A percentile compares a stretch with the other conserved stretches of the same genome.
These are phyloP conservation scores for Trogon melanurus DNA, from an alignment of 2,113 vertebrate genomes.

Conservation along the genomic window DNA sequence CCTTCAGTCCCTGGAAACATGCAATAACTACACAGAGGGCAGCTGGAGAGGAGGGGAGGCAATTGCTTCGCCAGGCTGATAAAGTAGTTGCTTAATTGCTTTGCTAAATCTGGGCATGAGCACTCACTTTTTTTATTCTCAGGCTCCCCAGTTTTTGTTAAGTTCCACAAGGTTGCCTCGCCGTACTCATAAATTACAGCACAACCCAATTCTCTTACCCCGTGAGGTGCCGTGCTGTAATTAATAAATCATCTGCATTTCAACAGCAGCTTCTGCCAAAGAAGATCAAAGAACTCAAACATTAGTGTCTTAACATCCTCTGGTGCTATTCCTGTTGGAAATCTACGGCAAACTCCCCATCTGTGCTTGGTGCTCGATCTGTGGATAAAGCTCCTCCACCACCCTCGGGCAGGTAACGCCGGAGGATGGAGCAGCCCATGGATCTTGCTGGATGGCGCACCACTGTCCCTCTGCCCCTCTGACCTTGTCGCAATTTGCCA, in stretches of 20 bases:
- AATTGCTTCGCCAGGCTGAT: neutral
- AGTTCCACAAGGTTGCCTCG: neutral
- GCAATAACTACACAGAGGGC: neutral
- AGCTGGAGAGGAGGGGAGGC: neutral
- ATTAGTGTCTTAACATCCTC: neutral
- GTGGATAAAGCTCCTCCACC: neutral
- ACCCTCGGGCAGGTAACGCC: neutral
- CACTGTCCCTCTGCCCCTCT: neutral
- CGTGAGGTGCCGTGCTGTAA: neutral
- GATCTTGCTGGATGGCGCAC: neutral
- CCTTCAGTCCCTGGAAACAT: neutral
- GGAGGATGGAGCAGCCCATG: neutral
- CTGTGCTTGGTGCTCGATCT: neutral
- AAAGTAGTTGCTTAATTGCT: neutral
- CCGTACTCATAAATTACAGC: slow-evolving; percentile 9
- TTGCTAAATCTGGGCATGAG: neutral
- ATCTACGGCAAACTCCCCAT: neutral
- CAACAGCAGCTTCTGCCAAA: slow-evolving; percentile 34
- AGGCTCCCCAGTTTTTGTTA: neutral
- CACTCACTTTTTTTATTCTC: neutral
- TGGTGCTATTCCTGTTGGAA: neutral
- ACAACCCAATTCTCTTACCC: slow-evolving; percentile 9
- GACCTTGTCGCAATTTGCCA: neutral
- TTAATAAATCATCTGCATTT: slow-evolving; percentile 56
- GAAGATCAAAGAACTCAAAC: slow-evolving; percentile 42